phyloP scores from a whole-genome alignment of 1,140 invertebrate species.

The Euwallacea fornicatus region DNA sequence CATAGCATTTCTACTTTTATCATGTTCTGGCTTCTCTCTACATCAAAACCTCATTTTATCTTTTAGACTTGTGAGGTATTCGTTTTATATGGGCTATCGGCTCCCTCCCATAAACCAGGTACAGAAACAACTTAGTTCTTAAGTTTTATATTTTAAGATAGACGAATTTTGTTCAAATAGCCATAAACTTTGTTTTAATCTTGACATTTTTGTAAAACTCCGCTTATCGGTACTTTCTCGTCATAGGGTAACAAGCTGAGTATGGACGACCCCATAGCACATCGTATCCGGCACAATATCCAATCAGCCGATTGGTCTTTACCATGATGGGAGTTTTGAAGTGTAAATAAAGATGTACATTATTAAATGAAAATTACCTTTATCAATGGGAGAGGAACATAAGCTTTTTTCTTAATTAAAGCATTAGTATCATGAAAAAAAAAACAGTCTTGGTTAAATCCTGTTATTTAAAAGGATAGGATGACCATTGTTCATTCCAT shows the following conservation, averaged over 20 bases:
- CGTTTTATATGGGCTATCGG: conserved; percentile 52
- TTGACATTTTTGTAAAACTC: conserved; percentile 20
- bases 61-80: conserved; percentile 55
- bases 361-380: conserved; percentile 10
- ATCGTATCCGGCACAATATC: conserved; percentile 42
- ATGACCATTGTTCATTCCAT: too few relatives aligned
- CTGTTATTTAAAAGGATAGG: too few relatives aligned
- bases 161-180: conserved; percentile 11
- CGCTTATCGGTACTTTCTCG: conserved; percentile 54
- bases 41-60: conserved; percentile 54
- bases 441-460: too few relatives aligned
- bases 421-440: too few relatives aligned
- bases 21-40: conserved; percentile 39
- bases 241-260: conserved; percentile 51
- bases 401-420: not conserved
- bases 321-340: conserved; percentile 44
- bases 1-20: conserved; percentile 14
- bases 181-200: conserved; percentile 10
- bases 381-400: conserved; percentile 25
- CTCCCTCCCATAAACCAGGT: conserved; percentile 53
- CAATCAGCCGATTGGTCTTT: conserved; percentile 49
- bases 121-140: conserved; percentile 48
- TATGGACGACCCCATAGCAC: conserved; percentile 46
- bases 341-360: conserved; percentile 41
- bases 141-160: conserved; percentile 42